phyloP scores from a whole-genome alignment of 2,113 vertebrate species.

The Oxyura jamaicensis region DNA sequence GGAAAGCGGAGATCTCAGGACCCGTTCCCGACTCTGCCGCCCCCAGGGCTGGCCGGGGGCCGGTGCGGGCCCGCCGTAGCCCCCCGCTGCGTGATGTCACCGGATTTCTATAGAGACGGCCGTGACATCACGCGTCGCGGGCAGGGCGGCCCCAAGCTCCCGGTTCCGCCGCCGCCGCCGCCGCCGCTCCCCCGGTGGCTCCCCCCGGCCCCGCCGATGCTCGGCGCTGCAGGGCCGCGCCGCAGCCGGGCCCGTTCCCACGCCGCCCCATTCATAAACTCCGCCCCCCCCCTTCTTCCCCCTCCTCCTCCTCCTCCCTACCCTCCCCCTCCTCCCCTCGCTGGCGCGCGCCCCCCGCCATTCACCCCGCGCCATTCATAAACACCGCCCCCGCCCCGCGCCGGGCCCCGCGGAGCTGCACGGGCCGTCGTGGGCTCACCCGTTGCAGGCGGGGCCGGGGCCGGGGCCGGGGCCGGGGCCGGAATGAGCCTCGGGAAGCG shows the following conservation, averaged over 20 bases:
- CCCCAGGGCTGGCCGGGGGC: neutral
- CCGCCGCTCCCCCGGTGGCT: neutral
- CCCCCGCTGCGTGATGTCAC: slow-evolving; percentile 50
- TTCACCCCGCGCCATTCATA: neutral
- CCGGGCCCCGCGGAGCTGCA: neutral
- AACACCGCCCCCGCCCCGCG: neutral
- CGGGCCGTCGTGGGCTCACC: neutral
- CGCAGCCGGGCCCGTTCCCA: neutral
- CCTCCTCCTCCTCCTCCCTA: too few relatives aligned
- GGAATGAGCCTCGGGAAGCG: neutral
- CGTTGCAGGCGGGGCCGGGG: neutral
- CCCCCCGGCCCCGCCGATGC: neutral
- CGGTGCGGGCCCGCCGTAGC: neutral
- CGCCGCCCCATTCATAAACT: slow-evolving; percentile 61
- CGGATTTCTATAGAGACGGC: slow-evolving; percentile 53
- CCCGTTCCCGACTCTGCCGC: too few relatives aligned
- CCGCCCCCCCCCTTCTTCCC: neutral
- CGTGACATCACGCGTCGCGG: slow-evolving; percentile 33
- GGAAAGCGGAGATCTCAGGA: too few relatives aligned
- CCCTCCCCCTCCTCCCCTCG: neutral
- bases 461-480: too few relatives aligned
- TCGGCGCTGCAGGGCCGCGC: neutral
- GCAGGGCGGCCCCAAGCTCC: neutral
- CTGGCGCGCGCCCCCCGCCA: neutral
- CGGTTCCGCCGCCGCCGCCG: neutral